phyloP scores from a whole-genome alignment of 2,888 invertebrate genomes.

The Tridacna gigas region DNA sequence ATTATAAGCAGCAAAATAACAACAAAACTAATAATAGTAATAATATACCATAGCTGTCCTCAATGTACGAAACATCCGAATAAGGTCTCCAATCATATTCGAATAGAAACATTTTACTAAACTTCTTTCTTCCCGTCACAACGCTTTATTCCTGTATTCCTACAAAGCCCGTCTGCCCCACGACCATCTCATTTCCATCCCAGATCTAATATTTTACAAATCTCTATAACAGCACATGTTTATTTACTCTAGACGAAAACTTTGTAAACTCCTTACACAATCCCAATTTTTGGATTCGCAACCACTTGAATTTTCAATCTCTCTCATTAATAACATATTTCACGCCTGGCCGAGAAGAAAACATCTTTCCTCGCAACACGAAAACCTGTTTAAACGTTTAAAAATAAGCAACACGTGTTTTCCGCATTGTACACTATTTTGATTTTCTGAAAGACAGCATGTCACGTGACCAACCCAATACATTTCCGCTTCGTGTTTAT shows the following conservation, averaged over 20 bases:
- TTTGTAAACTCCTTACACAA: not conserved
- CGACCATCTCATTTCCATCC: not conserved
- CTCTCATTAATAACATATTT: constrained; percentile 8
- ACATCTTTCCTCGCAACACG: not conserved
- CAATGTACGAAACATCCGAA: constrained; percentile 7
- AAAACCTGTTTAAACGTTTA: constrained; percentile 9
- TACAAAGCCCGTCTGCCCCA: too few species aligned
- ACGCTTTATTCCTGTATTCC: too few species aligned
- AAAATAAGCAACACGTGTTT: constrained; percentile 20
- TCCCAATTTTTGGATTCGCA: not conserved
- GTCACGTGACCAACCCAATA: constrained; percentile 18
- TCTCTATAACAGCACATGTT: constrained; percentile 2
- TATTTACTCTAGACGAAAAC: not conserved
- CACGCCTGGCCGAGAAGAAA: constrained; percentile 6
- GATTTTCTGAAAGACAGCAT: constrained; percentile 14
- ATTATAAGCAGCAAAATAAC: not conserved
- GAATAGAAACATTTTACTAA: constrained; percentile 7
- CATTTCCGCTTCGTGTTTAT: constrained; percentile 26
- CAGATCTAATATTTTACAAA: not conserved
- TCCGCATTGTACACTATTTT: constrained; percentile 16
- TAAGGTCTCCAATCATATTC: constrained; percentile 12
- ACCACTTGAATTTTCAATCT: constrained; percentile 17
- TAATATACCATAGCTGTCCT: not conserved
- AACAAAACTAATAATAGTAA: not conserved
- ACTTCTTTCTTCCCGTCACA: too few species aligned